Base-by-base conservation (phyloP, 2,797 vertebrate genomes). In the Sphenopsis melanotis region DNA sequence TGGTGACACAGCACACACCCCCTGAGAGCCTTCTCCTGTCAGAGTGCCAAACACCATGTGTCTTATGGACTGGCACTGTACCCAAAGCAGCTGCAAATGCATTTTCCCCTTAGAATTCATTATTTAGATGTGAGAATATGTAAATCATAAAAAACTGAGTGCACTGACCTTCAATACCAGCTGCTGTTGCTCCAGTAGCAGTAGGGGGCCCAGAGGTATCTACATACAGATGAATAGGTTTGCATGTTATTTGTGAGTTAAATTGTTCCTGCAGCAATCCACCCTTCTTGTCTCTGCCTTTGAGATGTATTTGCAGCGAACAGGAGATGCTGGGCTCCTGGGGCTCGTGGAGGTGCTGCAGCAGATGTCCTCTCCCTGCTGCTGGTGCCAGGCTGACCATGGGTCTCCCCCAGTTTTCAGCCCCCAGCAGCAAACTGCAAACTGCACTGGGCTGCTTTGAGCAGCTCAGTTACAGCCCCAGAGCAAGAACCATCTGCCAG, bases 401-500 rank as follows among this genome's bases (percentile, higher is more conserved):
- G 30, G 59, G 36, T 41, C 18, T 78, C 34, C 50, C 39, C n/a
- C 29, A n/a, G 37, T 22, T 26, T 42, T 20, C 60, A 88, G 34
- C 34, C 46, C 23, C 44, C 53, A 29, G 32, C 47, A 86, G 50
- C 75, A 49, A 32, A 7, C 41, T 39, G 49, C 52, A 36, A 52
- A 61, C 46, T 66, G 24, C 0, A 0, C 59, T 39, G 41, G 17
- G n/a, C n/a, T n/a, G n/a, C n/a, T 59, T 34, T 19, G 71, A 84
- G 69, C 49, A 77, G 59, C 81, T 77, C 66, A 23, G 36, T 56
- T n/a, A 50, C 37, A 85, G n/a, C 52, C 75, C 72, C 75, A 64
- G 70, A 84, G 47, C 22, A 7, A 57, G 71, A 53, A 46, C 79
- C 84, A 60, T 71, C 96, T 93, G 95, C 82, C 56, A 66, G 36